Evolutionary conservation across 1,140 invertebrate genomes (phyloP).

Genomic region (Drosophila setifemur): DNA sequence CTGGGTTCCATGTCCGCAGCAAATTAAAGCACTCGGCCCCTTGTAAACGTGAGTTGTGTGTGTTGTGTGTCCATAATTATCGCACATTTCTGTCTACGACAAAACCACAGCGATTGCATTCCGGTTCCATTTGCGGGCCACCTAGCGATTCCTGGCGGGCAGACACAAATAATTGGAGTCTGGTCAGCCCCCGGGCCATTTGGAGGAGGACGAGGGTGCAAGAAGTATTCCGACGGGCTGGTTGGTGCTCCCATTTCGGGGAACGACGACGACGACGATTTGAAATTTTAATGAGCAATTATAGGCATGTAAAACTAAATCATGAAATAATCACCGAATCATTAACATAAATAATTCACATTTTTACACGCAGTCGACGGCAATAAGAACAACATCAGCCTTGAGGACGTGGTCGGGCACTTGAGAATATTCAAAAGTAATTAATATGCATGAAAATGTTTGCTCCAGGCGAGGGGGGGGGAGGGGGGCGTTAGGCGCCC

Average conservation of each 20-base stretch:
- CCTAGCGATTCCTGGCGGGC: no score
- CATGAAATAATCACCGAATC: slow-evolving; percentile 64
- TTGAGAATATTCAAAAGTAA: slow-evolving; percentile 48
- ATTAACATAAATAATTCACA: slow-evolving; percentile 68
- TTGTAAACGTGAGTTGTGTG: slow-evolving; percentile 2
- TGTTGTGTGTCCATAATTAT: slow-evolving; percentile 54
- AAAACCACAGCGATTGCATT: slow-evolving; percentile 44
- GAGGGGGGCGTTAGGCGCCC: not conserved
- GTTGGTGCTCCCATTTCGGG: slow-evolving; percentile 30
- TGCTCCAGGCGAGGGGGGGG: not conserved
- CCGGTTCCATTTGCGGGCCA: slow-evolving; percentile 5
- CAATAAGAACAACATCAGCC: slow-evolving; percentile 29
- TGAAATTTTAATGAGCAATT: slow-evolving; percentile 73
- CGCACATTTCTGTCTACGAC: slow-evolving; percentile 57
- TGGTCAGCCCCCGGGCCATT: slow-evolving; percentile 22
- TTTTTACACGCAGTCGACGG: slow-evolving; percentile 28
- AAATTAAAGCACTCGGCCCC: slow-evolving; percentile 57
- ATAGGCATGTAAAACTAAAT: slow-evolving; percentile 59
- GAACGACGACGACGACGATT: not conserved
- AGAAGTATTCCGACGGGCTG: not conserved
- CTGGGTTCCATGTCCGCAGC: slow-evolving; percentile 59
- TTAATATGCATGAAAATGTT: slow-evolving; percentile 64
- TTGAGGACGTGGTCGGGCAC: slow-evolving; percentile 9
- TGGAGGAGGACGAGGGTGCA: slow-evolving; percentile 7
- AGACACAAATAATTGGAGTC: slow-evolving; percentile 45